A percentile compares a stretch with the other conserved stretches of the same genome.
These are phyloP conservation scores for Pterocles gutturalis DNA, from an alignment of 2,113 vertebrate species.

Conservation along the genomic window DNA sequence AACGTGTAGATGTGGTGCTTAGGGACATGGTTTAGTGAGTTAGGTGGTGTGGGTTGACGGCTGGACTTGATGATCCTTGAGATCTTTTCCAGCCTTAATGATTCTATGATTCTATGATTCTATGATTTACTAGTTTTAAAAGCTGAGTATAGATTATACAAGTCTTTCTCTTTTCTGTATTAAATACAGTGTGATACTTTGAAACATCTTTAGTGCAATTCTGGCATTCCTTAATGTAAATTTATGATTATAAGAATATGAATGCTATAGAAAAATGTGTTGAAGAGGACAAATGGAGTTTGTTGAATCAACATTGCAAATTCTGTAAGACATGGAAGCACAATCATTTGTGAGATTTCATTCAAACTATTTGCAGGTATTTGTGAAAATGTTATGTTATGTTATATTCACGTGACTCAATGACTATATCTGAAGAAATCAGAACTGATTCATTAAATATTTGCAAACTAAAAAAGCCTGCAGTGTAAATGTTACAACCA, in stretches of 20 bases:
- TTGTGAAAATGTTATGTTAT: not conserved
- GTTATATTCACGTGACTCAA: not conserved
- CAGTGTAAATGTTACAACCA: not conserved
- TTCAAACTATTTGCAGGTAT: not conserved
- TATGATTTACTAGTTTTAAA: not conserved
- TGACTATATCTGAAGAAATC: not conserved
- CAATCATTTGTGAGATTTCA: not conserved
- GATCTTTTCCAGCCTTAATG: no score
- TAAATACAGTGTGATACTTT: not conserved
- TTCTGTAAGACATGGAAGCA: not conserved
- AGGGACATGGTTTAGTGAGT: no score
- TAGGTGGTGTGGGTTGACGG: no score
- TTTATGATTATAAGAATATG: not conserved
- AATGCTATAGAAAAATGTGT: not conserved
- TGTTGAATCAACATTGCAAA: not conserved
- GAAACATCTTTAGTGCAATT: not conserved
- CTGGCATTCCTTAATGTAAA: not conserved
- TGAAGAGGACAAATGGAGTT: not conserved
- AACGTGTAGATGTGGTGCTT: no score
- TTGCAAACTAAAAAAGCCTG: not conserved
- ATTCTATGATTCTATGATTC: no score
- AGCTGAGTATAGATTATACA: not conserved
- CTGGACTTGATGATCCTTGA: no score
- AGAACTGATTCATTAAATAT: not conserved
- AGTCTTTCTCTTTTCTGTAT: not conserved